Evolutionary conservation across 2,888 invertebrate genomes (phyloP).

Genomic region (Agrochola lychnidis): DNA sequence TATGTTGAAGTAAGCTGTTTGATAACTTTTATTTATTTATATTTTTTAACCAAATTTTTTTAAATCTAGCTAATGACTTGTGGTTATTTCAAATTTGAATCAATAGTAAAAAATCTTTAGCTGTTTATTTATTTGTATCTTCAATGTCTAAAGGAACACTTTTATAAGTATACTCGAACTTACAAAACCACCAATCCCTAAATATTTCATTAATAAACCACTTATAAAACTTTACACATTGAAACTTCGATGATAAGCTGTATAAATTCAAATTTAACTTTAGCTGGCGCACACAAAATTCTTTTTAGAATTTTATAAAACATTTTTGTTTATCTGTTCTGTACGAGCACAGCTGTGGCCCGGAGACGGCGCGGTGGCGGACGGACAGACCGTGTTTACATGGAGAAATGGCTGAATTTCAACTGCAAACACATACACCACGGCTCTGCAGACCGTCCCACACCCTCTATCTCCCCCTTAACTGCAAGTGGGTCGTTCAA

Average conservation of each 20-base stretch:
- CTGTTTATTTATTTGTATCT: neutral
- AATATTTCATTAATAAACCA: neutral
- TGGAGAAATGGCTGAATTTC: constrained; percentile 72
- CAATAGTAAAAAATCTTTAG: neutral
- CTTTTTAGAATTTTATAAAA: constrained; percentile 53
- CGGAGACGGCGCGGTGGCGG: constrained; percentile 15
- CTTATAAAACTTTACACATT: constrained; percentile 13
- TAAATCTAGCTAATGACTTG: neutral
- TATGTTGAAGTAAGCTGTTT: neutral
- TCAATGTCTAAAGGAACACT: neutral
- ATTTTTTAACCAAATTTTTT: too few species aligned
- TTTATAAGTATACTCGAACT: neutral
- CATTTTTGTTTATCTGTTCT: constrained; percentile 54
- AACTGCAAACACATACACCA: constrained; percentile 68
- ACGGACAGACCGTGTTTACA: constrained; percentile 67
- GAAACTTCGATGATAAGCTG: constrained; percentile 26
- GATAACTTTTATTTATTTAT: neutral
- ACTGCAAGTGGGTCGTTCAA: constrained; percentile 62
- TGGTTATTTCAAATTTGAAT: neutral
- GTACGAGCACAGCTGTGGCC: constrained; percentile 58
- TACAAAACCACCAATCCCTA: neutral
- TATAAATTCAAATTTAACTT: constrained; percentile 48
- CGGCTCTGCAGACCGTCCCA: constrained; percentile 2
- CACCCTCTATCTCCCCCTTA: constrained; percentile 27
- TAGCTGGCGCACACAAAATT: constrained; percentile 31